Percentiles rank a stretch among this genome's conserved stretches.
Conservation (phyloP, 2,888 invertebrate genomes). For the Troglohyphantes excavatus region DNA sequence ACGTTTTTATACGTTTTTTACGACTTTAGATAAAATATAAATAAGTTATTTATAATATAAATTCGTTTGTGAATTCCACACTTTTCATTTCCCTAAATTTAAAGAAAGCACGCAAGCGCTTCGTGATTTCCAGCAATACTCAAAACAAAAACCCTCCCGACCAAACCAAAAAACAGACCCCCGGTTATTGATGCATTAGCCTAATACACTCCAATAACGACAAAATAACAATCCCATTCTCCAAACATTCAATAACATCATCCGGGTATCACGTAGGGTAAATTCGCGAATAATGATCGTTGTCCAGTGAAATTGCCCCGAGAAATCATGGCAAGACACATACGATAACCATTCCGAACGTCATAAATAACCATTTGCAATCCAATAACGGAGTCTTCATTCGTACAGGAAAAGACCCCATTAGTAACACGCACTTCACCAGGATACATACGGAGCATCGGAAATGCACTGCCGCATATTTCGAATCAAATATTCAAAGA, state of each 20-base stretch:
- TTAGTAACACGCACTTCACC: slow-evolving; percentile 50
- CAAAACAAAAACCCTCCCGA: neutral
- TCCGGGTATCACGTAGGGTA: slow-evolving; percentile 4
- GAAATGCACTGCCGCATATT: slow-evolving; percentile 70
- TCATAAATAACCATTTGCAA: slow-evolving; percentile 73
- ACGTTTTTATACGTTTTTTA: too few species aligned
- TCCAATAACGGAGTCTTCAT: slow-evolving; percentile 37
- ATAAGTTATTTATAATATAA: too few species aligned
- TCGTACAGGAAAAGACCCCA: slow-evolving; percentile 40
- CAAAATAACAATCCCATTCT: neutral
- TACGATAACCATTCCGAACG: slow-evolving; percentile 49
- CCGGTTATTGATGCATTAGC: neutral
- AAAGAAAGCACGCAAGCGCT: too few species aligned
- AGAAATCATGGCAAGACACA: slow-evolving; percentile 50
- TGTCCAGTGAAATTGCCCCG: slow-evolving; percentile 56
- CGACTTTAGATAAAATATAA: too few species aligned
- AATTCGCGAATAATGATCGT: slow-evolving; percentile 71
- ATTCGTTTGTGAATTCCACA: too few species aligned
- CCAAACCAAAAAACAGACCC: neutral
- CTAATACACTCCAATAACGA: neutral
- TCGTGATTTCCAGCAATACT: neutral
- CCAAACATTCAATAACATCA: neutral
- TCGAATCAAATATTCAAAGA: slow-evolving; percentile 76
- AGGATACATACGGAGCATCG: slow-evolving; percentile 33
- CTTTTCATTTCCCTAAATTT: too few species aligned